Percentiles rank a stretch among this genome's conserved stretches.
Conservation (phyloP, 1,140 invertebrate genomes). For the Bombus pyrosoma region DNA sequence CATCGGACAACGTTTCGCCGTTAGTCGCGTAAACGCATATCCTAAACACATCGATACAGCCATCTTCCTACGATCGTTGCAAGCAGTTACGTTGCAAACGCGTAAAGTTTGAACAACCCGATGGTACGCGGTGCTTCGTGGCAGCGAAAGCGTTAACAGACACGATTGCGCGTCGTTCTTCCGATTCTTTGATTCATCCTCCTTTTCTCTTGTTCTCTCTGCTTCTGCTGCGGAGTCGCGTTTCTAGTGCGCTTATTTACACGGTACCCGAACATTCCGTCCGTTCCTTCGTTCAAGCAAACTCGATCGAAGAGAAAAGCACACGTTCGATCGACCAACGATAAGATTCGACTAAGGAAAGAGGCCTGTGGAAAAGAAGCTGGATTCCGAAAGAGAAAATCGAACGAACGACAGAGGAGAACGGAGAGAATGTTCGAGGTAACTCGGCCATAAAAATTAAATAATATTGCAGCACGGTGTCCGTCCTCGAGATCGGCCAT, state of each 20-base stretch:
- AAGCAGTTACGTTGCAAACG: no score
- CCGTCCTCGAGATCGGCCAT: slow-evolving; percentile 23
- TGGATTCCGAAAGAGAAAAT: neutral
- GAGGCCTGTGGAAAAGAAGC: neutral
- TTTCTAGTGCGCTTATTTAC: slow-evolving; percentile 56
- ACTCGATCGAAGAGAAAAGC: slow-evolving; percentile 10
- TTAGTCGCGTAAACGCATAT: neutral
- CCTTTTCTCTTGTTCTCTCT: slow-evolving; percentile 31
- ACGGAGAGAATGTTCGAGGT: slow-evolving; percentile 54
- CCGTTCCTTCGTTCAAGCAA: slow-evolving; percentile 25
- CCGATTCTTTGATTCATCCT: slow-evolving; percentile 39
- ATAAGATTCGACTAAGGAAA: slow-evolving; percentile 22
- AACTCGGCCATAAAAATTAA: slow-evolving; percentile 9
- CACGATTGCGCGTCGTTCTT: neutral
- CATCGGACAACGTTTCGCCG: neutral
- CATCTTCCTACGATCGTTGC: no score
- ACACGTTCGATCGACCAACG: slow-evolving; percentile 1
- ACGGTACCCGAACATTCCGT: slow-evolving; percentile 45
- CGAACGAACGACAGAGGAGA: slow-evolving; percentile 3
- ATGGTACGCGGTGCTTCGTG: no score
- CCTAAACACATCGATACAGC: no score
- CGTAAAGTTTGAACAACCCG: no score
- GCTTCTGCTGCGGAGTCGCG: slow-evolving; percentile 20
- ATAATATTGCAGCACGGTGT: slow-evolving; percentile 20
- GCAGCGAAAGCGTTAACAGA: no score